phyloP scores from a whole-genome alignment of 2,797 vertebrate species.

The Choloepus didactylus region DNA sequence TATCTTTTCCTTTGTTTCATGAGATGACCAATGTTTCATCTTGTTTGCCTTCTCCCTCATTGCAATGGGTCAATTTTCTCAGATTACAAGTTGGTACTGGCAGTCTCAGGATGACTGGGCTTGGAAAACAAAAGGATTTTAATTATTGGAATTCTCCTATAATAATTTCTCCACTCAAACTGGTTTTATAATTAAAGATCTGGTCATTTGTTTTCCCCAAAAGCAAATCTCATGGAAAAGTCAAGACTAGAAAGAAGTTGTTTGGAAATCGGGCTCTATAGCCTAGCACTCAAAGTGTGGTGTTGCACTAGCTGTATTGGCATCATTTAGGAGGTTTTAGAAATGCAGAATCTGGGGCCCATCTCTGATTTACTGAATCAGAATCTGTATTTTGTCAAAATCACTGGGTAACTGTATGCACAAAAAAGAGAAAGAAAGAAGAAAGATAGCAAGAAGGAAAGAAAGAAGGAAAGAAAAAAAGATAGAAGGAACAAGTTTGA shows the following conservation, averaged over 20 bases:
- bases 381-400: not conserved
- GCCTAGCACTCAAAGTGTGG: not conserved
- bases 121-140: not conserved
- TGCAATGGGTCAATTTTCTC: not conserved
- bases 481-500: not conserved
- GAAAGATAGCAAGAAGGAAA: too few species aligned
- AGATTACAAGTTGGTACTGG: not conserved
- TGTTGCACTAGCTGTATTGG: accelerated
- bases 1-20: not conserved
- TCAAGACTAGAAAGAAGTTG: not conserved
- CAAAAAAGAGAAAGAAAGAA: not conserved
- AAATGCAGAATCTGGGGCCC: not conserved
- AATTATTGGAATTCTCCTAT: not conserved
- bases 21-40: not conserved
- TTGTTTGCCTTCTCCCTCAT: not conserved
- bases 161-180: not conserved
- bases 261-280: not conserved
- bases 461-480: too few species aligned
- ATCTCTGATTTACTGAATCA: not conserved
- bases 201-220: not conserved
- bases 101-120: not conserved
- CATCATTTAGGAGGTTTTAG: not conserved
- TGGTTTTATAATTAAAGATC: slow-evolving; percentile 8
- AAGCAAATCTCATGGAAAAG: not conserved
- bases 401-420: not conserved